These are phyloP conservation scores for Acridotheres tristis DNA, from an alignment of 2,797 vertebrate species.

Conservation along the genomic window DNA sequence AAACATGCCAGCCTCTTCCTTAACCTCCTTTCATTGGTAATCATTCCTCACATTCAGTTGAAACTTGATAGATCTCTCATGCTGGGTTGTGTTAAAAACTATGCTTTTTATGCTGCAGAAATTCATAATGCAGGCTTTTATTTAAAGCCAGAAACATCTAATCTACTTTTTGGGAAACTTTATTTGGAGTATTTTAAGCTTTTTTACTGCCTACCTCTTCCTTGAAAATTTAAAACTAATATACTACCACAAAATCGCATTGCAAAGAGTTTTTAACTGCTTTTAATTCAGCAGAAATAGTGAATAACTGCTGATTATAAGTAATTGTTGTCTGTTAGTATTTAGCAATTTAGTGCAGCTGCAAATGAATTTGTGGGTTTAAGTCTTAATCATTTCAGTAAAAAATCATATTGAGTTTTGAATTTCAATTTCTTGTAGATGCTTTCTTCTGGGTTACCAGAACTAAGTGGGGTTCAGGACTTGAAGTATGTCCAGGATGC, in stretches of 20 bases:
- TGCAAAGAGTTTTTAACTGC: not conserved
- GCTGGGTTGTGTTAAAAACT: not conserved
- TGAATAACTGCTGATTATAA: not conserved
- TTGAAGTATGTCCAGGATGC: constrained; percentile 96
- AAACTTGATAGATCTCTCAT: not conserved
- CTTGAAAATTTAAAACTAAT: not conserved
- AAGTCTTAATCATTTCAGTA: not conserved
- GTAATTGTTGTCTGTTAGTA: not conserved
- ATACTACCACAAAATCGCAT: not conserved
- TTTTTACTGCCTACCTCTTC: not conserved
- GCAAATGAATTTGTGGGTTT: not conserved
- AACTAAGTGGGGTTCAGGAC: constrained; percentile 90
- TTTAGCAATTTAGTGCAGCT: not conserved
- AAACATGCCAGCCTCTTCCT: constrained; percentile 94
- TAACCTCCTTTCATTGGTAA: constrained; percentile 95
- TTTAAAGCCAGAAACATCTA: not conserved
- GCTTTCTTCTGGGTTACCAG: constrained; percentile 94
- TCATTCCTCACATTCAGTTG: not conserved
- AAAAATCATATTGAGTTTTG: not conserved
- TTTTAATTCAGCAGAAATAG: not conserved
- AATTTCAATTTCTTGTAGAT: constrained; percentile 78
- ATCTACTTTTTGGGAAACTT: not conserved
- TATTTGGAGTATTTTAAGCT: not conserved
- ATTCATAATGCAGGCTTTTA: not conserved
- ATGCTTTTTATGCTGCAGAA: not conserved